Evolutionary conservation across 2,888 invertebrate species (phyloP), one percentile per base, ranked within the genome.

Genomic region (Oligia latruncula): DNA sequence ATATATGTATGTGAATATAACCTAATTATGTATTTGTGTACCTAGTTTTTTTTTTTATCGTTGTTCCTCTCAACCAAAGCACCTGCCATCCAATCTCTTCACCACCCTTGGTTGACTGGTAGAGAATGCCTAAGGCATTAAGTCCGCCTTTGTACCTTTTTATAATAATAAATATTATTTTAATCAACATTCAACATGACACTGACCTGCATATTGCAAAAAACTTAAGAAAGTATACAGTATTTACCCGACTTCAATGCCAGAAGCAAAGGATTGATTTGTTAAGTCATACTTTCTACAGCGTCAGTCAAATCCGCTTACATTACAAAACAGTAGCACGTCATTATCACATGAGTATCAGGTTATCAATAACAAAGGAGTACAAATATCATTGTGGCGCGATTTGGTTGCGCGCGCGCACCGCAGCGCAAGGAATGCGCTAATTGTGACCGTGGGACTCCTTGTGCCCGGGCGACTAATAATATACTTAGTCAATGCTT

Each of bases 361-460:
- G 65, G 76, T 83, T 85, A 81, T 79, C 89, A 87, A 88, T 89
- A 88, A 88, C 88, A 85, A 88, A 76, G 73, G 77, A 64, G 75
- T 60, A 78, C 77, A 89, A 87, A 85, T 89, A 85, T 89, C 89
- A 88, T 88, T 88, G 88, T 85, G 78, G 84, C 60, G 62, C 79
- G 87, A 76, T 79, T 83, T 83, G 81, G 49, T 29, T 87, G 82
- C 85, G 85, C 77, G 78, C 66, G 85, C 79, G 87, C 73, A 58
- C 55, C 67, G 73, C 64, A 52, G 43, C 15, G 55, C 17, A 23
- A 64, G 87, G 83, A 79, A 89, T 88, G 88, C n/a, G 71, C 77
- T 82, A 82, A 89, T 85, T 79, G 82, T 80, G 68, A 85, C 71
- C 88, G 89, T 88, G 89, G 77, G 89, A 88, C 71, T 72, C 55